Base-by-base conservation (phyloP, 2,888 invertebrate genomes). In the Pammene aurita region DNA sequence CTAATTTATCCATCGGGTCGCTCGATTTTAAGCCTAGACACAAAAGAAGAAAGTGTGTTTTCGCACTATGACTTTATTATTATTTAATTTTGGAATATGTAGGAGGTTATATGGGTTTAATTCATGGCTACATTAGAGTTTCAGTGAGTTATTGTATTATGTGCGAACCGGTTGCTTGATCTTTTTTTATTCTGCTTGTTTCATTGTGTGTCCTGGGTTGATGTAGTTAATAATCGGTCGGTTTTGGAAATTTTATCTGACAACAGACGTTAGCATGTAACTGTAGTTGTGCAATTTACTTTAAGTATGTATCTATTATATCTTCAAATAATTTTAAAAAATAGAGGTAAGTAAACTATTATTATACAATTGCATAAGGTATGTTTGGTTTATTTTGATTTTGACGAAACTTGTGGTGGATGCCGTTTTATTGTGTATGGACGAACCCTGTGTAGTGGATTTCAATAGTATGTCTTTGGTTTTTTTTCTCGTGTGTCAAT, bases 301-400 rank as follows among this genome's bases (percentile, higher is more conserved):
- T 60, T 41, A 26, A 68, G 35, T 68, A 68, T 68, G 68, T 58
- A 54, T 69, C 18, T 66, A 34, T 50, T 66, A 14, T 70, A 42
- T 34, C 60, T 63, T 58, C 64, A 52, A 42, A 42, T 57, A 62
- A 38, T 44, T 16, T 57, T 67, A 18, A 60, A 56, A 34, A 35
- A 60, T 6, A 68, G 63, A 63, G 68, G 68, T 68, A 63, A 57
- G 62, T 35, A 11, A 16, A 34, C 26, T 13, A 38, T 16, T 16
- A 13, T 16, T 16, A 41, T 41, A 26, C 26, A 56, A 9, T 50
- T 50, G 2, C 16, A 44, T 48, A n/a, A n/a, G n/a, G 0, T 26
- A 14, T 50, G 7, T 18, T 16, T 5, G 10, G 9, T 38, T n/a
- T 38, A 38, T 7, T 38, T 38, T 38, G 0, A 1, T 26, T 26